A percentile compares a stretch with the other conserved stretches of the same genome.
Evolutionary conservation across 2,888 invertebrate genomes (phyloP).

Genomic region (Pomacea canaliculata): DNA sequence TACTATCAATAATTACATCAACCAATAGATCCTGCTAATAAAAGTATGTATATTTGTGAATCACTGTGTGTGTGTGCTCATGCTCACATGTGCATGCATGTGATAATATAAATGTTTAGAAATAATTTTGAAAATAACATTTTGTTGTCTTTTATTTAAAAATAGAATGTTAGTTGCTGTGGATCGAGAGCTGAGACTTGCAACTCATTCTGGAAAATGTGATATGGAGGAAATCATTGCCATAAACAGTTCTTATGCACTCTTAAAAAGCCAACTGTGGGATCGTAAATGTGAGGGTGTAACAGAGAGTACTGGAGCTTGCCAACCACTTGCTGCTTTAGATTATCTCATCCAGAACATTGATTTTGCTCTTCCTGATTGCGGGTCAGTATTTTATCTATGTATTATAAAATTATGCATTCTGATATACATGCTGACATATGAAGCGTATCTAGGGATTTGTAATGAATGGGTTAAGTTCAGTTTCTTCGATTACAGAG

Average conservation of each 20-base stretch:
- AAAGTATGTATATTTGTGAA: too few relatives aligned
- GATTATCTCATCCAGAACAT: neutral
- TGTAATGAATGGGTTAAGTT: too few relatives aligned
- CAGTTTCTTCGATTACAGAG: too few relatives aligned
- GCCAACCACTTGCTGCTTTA: neutral
- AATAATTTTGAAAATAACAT: neutral
- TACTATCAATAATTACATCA: too few relatives aligned
- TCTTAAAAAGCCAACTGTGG: slow-evolving; percentile 21
- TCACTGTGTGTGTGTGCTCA: too few relatives aligned
- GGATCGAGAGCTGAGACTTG: neutral
- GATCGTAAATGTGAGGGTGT: neutral
- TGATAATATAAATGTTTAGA: too few relatives aligned
- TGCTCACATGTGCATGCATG: too few relatives aligned
- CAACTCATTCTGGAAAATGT: neutral
- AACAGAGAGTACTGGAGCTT: neutral
- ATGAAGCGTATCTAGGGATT: too few relatives aligned
- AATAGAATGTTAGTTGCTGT: neutral
- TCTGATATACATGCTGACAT: too few relatives aligned
- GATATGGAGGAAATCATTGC: neutral
- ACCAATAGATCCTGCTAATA: too few relatives aligned
- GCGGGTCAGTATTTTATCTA: slow-evolving; percentile 1
- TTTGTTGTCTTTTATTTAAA: too few relatives aligned
- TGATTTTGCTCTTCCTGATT: neutral
- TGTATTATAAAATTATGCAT: neutral
- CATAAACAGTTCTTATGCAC: neutral